Percentiles rank a stretch among this genome's conserved stretches.
phyloP scores from a whole-genome alignment of 2,797 vertebrate genomes.

The Tragelaphus oryx region DNA sequence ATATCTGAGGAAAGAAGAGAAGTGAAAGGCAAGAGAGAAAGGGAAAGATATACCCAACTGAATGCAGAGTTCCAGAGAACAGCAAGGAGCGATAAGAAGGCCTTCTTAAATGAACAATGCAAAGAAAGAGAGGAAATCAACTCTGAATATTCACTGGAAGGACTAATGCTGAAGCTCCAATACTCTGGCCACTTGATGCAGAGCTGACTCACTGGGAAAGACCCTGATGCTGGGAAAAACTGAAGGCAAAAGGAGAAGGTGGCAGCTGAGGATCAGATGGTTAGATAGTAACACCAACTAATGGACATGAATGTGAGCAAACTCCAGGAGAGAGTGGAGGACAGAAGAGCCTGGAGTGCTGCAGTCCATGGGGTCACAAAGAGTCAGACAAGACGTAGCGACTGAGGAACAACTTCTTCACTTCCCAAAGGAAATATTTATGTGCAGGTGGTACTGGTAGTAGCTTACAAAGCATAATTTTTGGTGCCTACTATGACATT shows the following conservation, averaged over 20 bases:
- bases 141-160: background rate
- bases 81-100: background rate
- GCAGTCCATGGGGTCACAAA: background rate
- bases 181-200: background rate
- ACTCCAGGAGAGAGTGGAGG: background rate
- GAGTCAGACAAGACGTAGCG: background rate
- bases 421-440: background rate
- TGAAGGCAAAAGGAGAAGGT: background rate
- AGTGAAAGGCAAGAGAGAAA: background rate
- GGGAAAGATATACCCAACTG: background rate
- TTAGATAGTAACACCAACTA: background rate
- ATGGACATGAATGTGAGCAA: background rate
- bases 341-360: background rate
- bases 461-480: background rate
- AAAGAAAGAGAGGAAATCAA: background rate
- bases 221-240: background rate
- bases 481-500: background rate
- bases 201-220: background rate
- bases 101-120: background rate
- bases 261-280: background rate
- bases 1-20: background rate
- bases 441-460: background rate
- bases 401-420: background rate
- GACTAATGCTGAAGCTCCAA: background rate
- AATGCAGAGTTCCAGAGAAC: background rate